A percentile compares a stretch with the other conserved stretches of the same genome.
Conservation (phyloP, 1,140 invertebrate species). For the Telenomus remus region DNA sequence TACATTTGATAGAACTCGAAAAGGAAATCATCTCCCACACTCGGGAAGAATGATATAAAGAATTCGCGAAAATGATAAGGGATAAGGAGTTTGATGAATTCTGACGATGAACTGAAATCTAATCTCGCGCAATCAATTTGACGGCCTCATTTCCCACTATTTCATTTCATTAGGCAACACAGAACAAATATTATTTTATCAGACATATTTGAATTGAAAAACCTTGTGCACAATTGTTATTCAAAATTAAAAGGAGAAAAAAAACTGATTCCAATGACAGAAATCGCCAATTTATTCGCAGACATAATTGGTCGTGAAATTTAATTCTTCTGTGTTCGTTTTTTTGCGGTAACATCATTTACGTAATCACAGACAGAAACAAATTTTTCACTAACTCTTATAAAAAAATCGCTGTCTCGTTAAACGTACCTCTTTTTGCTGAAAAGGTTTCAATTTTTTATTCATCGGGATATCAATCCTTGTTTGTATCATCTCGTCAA, state of each 20-base stretch:
- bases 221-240: no score
- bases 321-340: slow-evolving; percentile 15
- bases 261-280: no score
- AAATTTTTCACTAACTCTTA: slow-evolving; percentile 20
- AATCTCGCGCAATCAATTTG: no score
- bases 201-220: no score
- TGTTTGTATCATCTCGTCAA: no score
- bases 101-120: slow-evolving; percentile 18
- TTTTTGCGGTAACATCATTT: slow-evolving; percentile 30
- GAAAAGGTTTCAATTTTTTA: neutral
- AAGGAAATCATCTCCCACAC: slow-evolving; percentile 55
- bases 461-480: no score
- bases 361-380: slow-evolving; percentile 24
- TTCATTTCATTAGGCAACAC: no score
- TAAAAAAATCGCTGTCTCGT: slow-evolving; percentile 18
- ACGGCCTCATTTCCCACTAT: no score
- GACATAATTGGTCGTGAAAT: slow-evolving; percentile 28
- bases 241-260: no score
- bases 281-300: no score
- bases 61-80: slow-evolving; percentile 39
- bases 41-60: slow-evolving; percentile 31
- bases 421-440: slow-evolving; percentile 20
- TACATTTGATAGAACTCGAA: slow-evolving; percentile 35
- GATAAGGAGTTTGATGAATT: slow-evolving; percentile 47
- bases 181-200: no score